Evolutionary conservation across 2,888 invertebrate genomes (phyloP).

Genomic region (Apamea epomidion): DNA sequence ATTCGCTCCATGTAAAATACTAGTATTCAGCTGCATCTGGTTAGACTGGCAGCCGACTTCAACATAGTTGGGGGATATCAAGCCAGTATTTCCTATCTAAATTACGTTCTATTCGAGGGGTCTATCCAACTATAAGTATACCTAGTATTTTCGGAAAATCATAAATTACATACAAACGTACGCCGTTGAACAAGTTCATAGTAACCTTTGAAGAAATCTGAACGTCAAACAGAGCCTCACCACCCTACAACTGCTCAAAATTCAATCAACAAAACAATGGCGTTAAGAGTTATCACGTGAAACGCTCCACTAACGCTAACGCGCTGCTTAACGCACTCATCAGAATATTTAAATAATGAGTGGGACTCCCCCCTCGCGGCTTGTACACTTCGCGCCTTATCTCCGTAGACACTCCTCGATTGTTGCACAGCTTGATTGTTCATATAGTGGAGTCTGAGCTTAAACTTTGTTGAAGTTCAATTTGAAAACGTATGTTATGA

Average conservation of each 20-base stretch:
- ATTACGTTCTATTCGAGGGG: not conserved
- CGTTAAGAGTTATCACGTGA: conserved; percentile 80
- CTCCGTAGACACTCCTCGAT: conserved; percentile 84
- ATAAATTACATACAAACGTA: not conserved
- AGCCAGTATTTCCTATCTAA: not conserved
- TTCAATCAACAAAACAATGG: conserved; percentile 87
- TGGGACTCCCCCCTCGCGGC: conserved; percentile 71
- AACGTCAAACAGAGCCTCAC: conserved; percentile 11
- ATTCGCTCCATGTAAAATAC: too few species aligned
- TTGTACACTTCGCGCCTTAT: conserved; percentile 84
- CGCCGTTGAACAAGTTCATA: not conserved
- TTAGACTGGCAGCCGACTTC: too few species aligned
- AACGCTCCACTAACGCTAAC: conserved; percentile 82
- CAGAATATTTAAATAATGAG: conserved; percentile 89
- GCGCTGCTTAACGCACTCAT: conserved; percentile 85
- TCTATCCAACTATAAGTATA: not conserved
- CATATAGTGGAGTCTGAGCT: conserved; percentile 58
- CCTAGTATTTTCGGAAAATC: not conserved
- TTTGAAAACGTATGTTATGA: conserved; percentile 23
- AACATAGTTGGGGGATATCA: too few species aligned
- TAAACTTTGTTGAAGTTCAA: conserved; percentile 14
- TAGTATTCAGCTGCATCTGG: too few species aligned
- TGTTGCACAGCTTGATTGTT: conserved; percentile 72
- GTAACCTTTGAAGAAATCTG: conserved; percentile 4
- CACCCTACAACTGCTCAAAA: conserved; percentile 73